Evolutionary conservation across 2,797 vertebrate genomes (phyloP), one percentile per base, ranked within the genome.

Genomic region (Sciurus carolinensis): DNA sequence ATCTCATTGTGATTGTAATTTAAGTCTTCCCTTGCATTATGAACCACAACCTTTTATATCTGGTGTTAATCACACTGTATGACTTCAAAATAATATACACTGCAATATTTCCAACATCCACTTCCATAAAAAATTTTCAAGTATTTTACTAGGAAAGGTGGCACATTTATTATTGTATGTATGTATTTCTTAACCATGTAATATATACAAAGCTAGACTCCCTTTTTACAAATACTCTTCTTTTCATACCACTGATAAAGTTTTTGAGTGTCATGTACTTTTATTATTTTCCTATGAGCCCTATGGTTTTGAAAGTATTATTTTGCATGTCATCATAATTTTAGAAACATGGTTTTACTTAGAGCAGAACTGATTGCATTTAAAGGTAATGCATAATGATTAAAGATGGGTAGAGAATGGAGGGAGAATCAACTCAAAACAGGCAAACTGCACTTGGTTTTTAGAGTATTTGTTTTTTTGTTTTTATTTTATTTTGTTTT

Each of bases 181-280:
- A 50, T 33, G 17, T 12, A 69, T 77, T 39, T 94, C 47, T 42
- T 77, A 52, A 54, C 4, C 12, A 59, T 47, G 75, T 95, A 75
- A 39, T 39, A 69, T 44, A 52, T n/a, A 26, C 2, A 54, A 66
- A 72, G 36, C 2, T 18, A 9, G 14, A 9, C 8, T 85, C 62
- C 14, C 59, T 91, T 91, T 91, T 72, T 66, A 77, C 14, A 15
- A 95, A 64, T 33, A 57, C 7, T 94, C 13, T n/a, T 85, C 75
- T 42, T 28, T 36, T 28, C 17, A 22, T 69, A 12, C 42, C 66
- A n/a, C 14, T 81, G 80, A 64, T 72, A 15, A 90, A 42, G 15
- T 54, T 64, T 71, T 59, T 54, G 22, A 73, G 17, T 73, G 15
- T 47, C 52, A 1, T 73, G 8, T 64, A 9, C 66, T 7, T 73